Percentiles rank a stretch among this genome's conserved stretches.
Evolutionary conservation across 2,113 vertebrate genomes (phyloP).

Genomic region (Cettia cetti): DNA sequence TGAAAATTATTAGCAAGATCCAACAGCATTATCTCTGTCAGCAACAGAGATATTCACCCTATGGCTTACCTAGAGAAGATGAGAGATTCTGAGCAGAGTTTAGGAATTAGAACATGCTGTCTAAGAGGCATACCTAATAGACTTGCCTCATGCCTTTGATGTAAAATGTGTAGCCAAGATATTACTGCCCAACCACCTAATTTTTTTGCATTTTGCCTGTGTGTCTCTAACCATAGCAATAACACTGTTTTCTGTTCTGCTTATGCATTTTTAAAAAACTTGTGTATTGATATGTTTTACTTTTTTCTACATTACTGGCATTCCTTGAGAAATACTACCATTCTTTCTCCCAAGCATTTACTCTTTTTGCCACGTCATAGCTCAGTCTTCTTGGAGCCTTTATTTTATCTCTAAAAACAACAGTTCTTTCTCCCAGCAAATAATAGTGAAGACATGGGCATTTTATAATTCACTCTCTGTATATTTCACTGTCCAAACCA

Average conservation of each 20-base stretch:
- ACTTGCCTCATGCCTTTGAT: background rate
- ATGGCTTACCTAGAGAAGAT: background rate
- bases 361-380: background rate
- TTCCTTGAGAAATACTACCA: background rate
- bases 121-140: background rate
- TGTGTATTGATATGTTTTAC: background rate
- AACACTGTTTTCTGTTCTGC: background rate
- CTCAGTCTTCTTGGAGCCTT: background rate
- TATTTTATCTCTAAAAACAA: background rate
- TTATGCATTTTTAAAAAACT: background rate
- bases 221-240: background rate
- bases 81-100: background rate
- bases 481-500: background rate
- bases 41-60: background rate
- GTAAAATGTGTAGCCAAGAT: background rate
- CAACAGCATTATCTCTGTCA: background rate
- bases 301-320: background rate
- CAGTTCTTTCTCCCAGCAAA: background rate
- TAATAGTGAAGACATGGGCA: background rate
- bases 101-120: background rate
- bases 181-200: background rate
- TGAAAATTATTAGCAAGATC: background rate
- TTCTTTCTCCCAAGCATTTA: background rate
- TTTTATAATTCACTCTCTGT: slow-evolving; percentile 16
- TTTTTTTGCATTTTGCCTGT: background rate